phyloP scores from a whole-genome alignment of 2,797 vertebrate genomes.

The Lagodon rhomboides region DNA sequence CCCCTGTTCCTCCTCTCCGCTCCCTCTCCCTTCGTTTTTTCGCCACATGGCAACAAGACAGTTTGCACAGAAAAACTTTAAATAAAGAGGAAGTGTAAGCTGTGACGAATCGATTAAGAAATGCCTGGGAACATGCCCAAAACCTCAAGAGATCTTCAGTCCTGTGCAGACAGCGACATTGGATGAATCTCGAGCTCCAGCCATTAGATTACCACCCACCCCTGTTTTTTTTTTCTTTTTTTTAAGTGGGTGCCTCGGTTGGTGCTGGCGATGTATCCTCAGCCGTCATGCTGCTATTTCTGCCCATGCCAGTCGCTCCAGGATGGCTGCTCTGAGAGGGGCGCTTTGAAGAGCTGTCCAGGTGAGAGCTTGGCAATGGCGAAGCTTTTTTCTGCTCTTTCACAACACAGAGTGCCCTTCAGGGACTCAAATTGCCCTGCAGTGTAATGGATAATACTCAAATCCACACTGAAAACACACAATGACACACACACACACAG shows the following conservation, averaged over 20 bases:
- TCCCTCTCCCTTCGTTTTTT: slow-evolving; percentile 19
- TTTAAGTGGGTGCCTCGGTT: slow-evolving; percentile 51
- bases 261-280: slow-evolving; percentile 45
- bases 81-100: slow-evolving; percentile 37
- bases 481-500: slow-evolving; percentile 30
- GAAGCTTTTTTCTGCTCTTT: slow-evolving; percentile 70
- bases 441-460: slow-evolving; percentile 71
- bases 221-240: background rate
- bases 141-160: slow-evolving; percentile 35
- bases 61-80: slow-evolving; percentile 30
- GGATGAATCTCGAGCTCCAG: slow-evolving; percentile 30
- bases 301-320: slow-evolving; percentile 70
- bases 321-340: slow-evolving; percentile 66
- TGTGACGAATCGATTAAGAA: slow-evolving; percentile 39
- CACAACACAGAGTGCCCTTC: slow-evolving; percentile 69
- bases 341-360: slow-evolving; percentile 78
- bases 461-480: slow-evolving; percentile 56
- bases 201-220: slow-evolving; percentile 30
- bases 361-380: slow-evolving; percentile 75
- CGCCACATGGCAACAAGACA: slow-evolving; percentile 24
- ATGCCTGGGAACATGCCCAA: slow-evolving; percentile 29
- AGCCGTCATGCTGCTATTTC: slow-evolving; percentile 63
- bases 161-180: slow-evolving; percentile 39
- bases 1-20: slow-evolving; percentile 8
- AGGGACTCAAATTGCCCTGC: slow-evolving; percentile 70